Conservation (phyloP, 1,140 invertebrate species). For the Periplaneta americana region DNA sequence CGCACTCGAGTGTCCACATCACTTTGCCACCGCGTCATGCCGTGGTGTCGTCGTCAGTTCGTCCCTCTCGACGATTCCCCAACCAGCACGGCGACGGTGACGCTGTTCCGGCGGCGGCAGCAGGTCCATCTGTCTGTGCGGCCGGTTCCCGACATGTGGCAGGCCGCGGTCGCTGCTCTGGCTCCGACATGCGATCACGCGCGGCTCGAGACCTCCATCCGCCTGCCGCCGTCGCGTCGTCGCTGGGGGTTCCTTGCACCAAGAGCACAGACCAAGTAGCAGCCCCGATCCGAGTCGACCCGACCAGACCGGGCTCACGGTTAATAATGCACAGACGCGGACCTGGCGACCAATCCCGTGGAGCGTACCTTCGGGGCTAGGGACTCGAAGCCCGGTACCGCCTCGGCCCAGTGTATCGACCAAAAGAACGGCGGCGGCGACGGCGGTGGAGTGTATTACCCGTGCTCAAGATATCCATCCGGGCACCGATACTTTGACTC, state of each 20-base stretch:
- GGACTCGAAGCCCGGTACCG: background rate
- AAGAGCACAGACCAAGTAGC: too few relatives aligned
- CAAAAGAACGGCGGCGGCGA: background rate
- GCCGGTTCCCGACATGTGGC: background rate
- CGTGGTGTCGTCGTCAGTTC: background rate
- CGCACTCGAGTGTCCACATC: background rate
- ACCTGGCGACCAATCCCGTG: background rate
- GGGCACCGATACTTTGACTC: background rate
- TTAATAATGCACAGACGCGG: constrained; percentile 9
- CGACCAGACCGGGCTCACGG: background rate
- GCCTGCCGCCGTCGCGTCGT: too few relatives aligned
- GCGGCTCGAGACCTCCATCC: too few relatives aligned
- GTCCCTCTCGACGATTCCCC: background rate
- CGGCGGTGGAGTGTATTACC: background rate
- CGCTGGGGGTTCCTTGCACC: too few relatives aligned
- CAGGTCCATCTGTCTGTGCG: background rate
- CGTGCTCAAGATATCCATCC: background rate
- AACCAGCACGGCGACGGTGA: too few relatives aligned
- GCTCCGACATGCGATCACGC: too few relatives aligned
- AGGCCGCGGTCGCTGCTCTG: background rate
- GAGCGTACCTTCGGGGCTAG: background rate
- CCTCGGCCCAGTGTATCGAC: background rate
- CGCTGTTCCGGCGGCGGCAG: background rate
- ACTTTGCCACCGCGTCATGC: background rate
- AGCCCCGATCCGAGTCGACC: background rate